These are phyloP conservation scores for Nudaria mundana DNA, from an alignment of 2,888 invertebrate species.

Conservation along the genomic window DNA sequence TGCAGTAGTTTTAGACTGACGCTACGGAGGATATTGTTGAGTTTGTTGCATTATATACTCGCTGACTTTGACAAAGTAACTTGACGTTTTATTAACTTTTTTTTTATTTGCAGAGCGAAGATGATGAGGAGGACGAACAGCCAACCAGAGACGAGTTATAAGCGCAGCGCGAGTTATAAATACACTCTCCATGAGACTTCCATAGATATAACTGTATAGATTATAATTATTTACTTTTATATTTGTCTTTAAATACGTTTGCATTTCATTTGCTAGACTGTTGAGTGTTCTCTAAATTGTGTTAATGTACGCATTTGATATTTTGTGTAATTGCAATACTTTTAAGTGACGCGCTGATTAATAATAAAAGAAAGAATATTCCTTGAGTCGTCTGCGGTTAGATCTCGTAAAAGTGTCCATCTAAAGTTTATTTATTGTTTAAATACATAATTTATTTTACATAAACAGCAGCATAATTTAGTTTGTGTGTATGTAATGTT, in stretches of 20 bases:
- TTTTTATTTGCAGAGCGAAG: conserved; percentile 66
- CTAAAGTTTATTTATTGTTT: conserved; percentile 52
- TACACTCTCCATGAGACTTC: conserved; percentile 63
- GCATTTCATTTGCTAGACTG: conserved; percentile 69
- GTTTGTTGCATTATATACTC: too few relatives aligned
- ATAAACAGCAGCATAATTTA: conserved; percentile 58
- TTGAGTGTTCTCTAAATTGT: conserved; percentile 52
- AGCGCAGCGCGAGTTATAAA: conserved; percentile 54
- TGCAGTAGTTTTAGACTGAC: too few relatives aligned
- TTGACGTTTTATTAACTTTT: background rate
- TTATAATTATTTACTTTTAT: conserved; percentile 67
- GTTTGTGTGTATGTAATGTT: conserved; percentile 53
- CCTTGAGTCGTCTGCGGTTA: conserved; percentile 5
- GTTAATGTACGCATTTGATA: conserved; percentile 48
- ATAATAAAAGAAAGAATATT: too few relatives aligned
- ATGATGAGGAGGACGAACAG: conserved; percentile 87
- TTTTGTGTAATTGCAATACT: conserved; percentile 46
- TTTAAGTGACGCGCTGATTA: conserved; percentile 15
- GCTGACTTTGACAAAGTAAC: background rate
- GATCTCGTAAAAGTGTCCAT: conserved; percentile 35
- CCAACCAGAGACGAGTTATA: conserved; percentile 91
- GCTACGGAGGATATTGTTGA: too few relatives aligned
- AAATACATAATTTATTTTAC: conserved; percentile 64
- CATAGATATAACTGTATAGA: conserved; percentile 74
- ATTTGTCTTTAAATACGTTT: conserved; percentile 47